Percentiles rank a stretch among this genome's conserved stretches.
These are phyloP conservation scores for Aleiodes testaceus DNA, from an alignment of 2,888 invertebrate genomes.

Conservation along the genomic window DNA sequence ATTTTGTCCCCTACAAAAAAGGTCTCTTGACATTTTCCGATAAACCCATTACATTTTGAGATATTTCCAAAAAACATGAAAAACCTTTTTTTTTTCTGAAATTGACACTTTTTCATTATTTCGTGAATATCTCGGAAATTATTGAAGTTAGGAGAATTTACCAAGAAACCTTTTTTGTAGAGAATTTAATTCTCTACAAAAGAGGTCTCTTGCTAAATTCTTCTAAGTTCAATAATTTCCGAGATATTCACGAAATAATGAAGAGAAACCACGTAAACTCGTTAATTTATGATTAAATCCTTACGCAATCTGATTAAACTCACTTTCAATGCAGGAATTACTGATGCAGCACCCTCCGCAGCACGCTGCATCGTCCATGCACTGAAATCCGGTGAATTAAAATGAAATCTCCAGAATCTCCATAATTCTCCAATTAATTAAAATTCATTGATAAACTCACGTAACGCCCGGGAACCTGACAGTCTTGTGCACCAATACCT, in stretches of 20 bases:
- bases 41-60: not conserved
- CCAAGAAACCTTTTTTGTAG: no score
- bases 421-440: constrained; percentile 19
- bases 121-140: not conserved
- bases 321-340: constrained; percentile 76
- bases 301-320: constrained; percentile 58
- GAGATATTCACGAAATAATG: no score
- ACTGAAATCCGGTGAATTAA: constrained; percentile 68
- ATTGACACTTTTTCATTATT: not conserved
- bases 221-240: no score
- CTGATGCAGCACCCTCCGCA: constrained; percentile 77
- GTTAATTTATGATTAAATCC: not conserved
- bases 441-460: constrained; percentile 44
- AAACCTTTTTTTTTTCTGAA: not conserved
- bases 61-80: no score
- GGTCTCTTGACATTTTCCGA: not conserved
- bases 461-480: constrained; percentile 49
- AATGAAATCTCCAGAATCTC: constrained; percentile 24
- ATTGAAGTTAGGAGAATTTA: no score
- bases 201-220: no score
- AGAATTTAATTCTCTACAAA: no score
- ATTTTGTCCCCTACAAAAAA: constrained; percentile 7
- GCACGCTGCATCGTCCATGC: constrained; percentile 75
- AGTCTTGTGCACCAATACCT: constrained; percentile 45
- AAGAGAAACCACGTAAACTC: no score